Conservation (phyloP, 2,888 invertebrate species). For the Spisula subtruncata region DNA sequence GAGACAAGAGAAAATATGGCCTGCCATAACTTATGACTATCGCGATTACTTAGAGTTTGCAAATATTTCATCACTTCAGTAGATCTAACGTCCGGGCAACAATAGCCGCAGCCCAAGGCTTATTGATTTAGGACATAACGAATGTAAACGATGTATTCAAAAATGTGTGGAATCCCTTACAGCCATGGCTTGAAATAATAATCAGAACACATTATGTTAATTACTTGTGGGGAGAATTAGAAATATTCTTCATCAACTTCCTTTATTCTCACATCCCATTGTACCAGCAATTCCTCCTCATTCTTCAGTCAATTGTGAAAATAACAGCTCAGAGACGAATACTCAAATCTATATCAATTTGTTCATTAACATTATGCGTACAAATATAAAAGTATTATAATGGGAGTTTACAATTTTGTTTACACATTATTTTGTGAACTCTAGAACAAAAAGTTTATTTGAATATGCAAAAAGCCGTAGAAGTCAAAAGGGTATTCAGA, state of each 20-base stretch:
- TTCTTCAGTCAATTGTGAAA: neutral
- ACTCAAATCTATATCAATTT: neutral
- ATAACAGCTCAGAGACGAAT: neutral
- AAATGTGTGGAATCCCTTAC: conserved; percentile 11
- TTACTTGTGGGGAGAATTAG: neutral
- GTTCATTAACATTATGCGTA: too few relatives aligned
- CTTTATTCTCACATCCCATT: neutral
- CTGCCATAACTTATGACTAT: too few relatives aligned
- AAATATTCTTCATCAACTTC: neutral
- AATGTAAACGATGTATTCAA: too few relatives aligned
- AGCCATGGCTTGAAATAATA: conserved; percentile 3
- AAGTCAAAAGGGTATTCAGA: too few relatives aligned
- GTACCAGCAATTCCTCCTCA: neutral
- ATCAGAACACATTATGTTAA: neutral
- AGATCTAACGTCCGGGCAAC: neutral
- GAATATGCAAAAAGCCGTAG: too few relatives aligned
- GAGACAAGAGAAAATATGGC: too few relatives aligned
- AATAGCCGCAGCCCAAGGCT: conserved; percentile 8
- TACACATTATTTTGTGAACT: too few relatives aligned
- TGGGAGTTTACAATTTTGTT: too few relatives aligned
- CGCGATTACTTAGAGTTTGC: neutral
- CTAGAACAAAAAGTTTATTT: too few relatives aligned
- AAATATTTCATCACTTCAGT: conserved; percentile 12
- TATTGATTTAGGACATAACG: neutral
- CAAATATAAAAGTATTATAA: too few relatives aligned